Percentiles rank a stretch among this genome's conserved stretches.
phyloP scores from a whole-genome alignment of 2,113 vertebrate species.

The Neogale vison region DNA sequence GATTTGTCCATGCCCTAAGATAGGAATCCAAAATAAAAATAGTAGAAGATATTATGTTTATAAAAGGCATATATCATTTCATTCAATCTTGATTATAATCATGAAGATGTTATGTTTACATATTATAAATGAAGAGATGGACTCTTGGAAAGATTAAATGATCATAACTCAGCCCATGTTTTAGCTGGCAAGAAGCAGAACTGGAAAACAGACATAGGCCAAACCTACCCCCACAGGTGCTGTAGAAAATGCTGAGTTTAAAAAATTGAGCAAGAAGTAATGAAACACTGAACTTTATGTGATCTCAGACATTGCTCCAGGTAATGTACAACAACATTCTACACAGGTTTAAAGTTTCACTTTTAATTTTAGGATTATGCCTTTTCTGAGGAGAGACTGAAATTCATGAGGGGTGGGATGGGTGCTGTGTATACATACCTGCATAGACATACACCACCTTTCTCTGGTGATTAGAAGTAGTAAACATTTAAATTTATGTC shows the following conservation, averaged over 20 bases:
- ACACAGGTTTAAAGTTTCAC: background rate
- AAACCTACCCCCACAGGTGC: background rate
- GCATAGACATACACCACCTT: background rate
- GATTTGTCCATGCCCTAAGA: background rate
- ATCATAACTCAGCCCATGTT: background rate
- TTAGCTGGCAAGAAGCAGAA: background rate
- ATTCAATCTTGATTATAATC: background rate
- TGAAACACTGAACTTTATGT: background rate
- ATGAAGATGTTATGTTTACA: background rate
- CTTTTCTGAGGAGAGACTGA: background rate
- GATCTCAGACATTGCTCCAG: background rate
- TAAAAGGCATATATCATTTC: background rate
- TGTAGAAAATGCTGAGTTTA: background rate
- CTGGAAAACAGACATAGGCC: background rate
- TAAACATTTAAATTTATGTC: background rate
- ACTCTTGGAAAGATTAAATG: background rate
- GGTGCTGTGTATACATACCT: background rate
- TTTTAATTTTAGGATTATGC: background rate
- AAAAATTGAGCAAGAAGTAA: background rate
- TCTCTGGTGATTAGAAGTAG: background rate
- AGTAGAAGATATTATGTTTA: background rate
- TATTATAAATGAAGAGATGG: background rate
- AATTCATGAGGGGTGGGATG: background rate
- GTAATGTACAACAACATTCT: background rate
- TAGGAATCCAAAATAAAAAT: background rate